Conservation (phyloP, 2,888 invertebrate species). For the Agyllia agylla region DNA sequence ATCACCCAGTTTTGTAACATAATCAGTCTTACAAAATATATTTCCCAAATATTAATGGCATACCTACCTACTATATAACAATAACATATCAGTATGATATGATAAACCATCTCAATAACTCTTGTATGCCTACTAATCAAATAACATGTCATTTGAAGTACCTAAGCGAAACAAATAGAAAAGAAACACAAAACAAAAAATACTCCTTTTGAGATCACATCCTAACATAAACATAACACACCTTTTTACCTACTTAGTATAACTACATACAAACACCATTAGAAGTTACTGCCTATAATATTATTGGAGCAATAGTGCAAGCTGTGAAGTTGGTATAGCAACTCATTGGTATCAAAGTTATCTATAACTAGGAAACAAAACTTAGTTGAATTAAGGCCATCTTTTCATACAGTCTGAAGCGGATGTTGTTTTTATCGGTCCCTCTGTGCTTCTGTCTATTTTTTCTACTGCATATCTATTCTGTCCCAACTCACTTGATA, state of each 20-base stretch:
- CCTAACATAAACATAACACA: neutral
- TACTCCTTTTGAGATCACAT: no score
- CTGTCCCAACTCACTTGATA: neutral
- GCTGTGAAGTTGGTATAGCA: neutral
- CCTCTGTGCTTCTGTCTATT: neutral
- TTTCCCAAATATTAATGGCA: neutral
- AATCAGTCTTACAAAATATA: neutral
- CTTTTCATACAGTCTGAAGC: slow-evolving; percentile 8
- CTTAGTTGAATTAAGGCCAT: neutral
- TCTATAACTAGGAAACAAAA: neutral
- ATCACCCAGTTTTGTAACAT: neutral
- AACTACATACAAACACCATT: neutral
- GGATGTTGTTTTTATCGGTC: neutral
- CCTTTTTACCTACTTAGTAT: neutral
- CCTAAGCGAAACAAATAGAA: no score
- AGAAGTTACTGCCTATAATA: neutral
- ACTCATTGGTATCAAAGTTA: neutral
- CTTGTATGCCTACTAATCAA: no score
- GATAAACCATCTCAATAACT: no score
- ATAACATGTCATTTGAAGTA: no score
- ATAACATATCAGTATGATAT: neutral
- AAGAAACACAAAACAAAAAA: no score
- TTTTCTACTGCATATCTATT: neutral
- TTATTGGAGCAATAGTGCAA: neutral
- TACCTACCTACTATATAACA: neutral